Evolutionary conservation across 2,797 vertebrate genomes (phyloP).

Genomic region (Lagocephalus sceleratus): DNA sequence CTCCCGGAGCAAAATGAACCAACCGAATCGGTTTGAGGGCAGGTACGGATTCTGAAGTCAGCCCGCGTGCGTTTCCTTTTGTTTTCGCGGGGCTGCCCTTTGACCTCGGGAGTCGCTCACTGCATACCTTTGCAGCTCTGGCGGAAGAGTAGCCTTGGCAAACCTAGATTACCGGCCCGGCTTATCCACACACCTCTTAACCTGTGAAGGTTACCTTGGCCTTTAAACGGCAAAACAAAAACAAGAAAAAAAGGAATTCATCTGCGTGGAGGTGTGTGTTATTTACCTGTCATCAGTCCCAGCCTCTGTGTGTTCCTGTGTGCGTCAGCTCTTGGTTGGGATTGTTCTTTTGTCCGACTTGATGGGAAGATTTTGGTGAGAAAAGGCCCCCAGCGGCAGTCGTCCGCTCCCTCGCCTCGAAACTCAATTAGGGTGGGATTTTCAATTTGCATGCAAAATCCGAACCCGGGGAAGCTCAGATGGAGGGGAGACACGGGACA

Average conservation of each 20-base stretch:
- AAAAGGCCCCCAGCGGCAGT: constrained; percentile 39
- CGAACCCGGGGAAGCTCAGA: constrained; percentile 55
- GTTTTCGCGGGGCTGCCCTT: background rate
- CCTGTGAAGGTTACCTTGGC: no score
- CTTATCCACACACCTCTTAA: no score
- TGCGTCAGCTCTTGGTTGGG: background rate
- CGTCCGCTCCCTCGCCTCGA: constrained; percentile 29
- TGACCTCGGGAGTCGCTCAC: constrained; percentile 2
- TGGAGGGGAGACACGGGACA: constrained; percentile 60
- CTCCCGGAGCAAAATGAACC: constrained; percentile 35
- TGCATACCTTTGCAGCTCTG: background rate
- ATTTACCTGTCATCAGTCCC: no score
- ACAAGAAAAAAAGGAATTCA: background rate
- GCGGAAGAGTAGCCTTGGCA: no score
- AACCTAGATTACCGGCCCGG: no score
- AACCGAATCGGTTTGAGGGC: constrained; percentile 50
- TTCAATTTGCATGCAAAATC: constrained; percentile 54
- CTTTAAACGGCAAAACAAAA: background rate
- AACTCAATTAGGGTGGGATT: constrained; percentile 29
- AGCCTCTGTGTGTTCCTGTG: background rate
- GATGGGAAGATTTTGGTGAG: constrained; percentile 24
- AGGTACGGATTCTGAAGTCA: constrained; percentile 29
- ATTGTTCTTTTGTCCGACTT: constrained; percentile 1
- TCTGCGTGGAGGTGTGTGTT: no score
- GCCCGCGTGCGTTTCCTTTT: constrained; percentile 20